Conservation (phyloP, 37 sponge, comb jelly and placozoan species). For the Axinella damicornis region DNA sequence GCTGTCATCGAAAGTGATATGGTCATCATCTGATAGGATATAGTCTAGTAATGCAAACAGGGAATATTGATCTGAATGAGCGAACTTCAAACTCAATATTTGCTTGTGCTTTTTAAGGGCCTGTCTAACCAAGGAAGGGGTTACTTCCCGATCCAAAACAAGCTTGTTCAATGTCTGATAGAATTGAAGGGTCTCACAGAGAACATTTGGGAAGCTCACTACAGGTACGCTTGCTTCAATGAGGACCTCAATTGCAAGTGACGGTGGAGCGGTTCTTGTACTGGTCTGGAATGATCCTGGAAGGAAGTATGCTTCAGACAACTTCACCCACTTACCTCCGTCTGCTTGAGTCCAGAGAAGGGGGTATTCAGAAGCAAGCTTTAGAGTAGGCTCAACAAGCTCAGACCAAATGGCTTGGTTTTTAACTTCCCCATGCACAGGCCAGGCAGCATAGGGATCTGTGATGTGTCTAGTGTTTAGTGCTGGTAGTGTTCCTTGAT, state of each 20-base stretch:
- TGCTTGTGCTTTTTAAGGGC: neutral
- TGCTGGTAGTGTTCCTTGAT: slow-evolving; percentile 16
- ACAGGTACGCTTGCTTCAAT: slow-evolving; percentile 10
- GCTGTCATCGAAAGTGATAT: neutral
- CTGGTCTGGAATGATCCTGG: neutral
- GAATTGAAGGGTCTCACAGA: slow-evolving; percentile 21
- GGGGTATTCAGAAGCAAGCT: neutral
- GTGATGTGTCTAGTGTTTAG: neutral
- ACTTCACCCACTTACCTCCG: slow-evolving; percentile 59
- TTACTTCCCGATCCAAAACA: neutral
- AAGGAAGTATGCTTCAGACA: slow-evolving; percentile 37
- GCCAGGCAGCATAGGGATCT: slow-evolving; percentile 68
- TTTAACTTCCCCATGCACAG: slow-evolving; percentile 30
- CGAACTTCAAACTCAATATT: no score
- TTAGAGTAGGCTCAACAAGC: slow-evolving; percentile 26
- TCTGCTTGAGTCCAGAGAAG: slow-evolving; percentile 56
- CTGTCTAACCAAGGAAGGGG: slow-evolving; percentile 27
- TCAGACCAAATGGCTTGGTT: slow-evolving; percentile 42
- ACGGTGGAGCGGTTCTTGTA: no score
- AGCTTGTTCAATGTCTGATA: neutral
- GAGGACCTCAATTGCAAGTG: slow-evolving; percentile 26
- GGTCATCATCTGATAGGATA: slow-evolving; percentile 29
- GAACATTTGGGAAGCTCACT: slow-evolving; percentile 40
- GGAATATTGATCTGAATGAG: neutral
- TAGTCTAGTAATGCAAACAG: slow-evolving; percentile 27